Evolutionary conservation across 2,113 vertebrate genomes (phyloP).

Genomic region (Zapornia atra): DNA sequence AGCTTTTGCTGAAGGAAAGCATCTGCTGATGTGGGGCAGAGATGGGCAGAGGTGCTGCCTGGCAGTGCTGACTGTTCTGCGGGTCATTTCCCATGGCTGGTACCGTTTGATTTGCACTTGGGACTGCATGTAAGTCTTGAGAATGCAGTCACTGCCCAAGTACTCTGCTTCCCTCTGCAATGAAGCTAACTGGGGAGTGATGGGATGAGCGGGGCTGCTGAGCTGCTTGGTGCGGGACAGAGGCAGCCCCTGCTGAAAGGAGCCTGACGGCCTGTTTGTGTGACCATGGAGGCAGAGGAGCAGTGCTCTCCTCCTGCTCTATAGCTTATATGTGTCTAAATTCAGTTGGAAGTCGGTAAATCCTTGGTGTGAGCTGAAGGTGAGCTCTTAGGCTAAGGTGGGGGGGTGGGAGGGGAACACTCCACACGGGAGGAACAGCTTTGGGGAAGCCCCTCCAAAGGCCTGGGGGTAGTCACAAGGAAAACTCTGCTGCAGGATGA

Average conservation of each 20-base stretch:
- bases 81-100: accelerated
- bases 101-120: not conserved
- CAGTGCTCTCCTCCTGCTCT: not conserved
- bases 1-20: not conserved
- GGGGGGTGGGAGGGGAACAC: too few relatives aligned
- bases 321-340: accelerated
- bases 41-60: not conserved
- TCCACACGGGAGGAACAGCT: not conserved
- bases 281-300: not conserved
- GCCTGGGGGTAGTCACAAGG: not conserved
- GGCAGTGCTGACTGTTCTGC: too few relatives aligned
- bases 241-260: not conserved
- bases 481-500: accelerated
- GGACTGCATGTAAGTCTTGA: accelerated
- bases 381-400: not conserved
- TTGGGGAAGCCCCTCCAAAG: accelerated
- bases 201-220: not conserved
- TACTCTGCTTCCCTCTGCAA: not conserved
- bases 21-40: not conserved
- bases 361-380: not conserved
- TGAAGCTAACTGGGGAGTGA: accelerated
- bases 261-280: accelerated
- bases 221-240: not conserved
- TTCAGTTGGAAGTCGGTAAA: accelerated
- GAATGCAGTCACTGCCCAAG: not conserved